Evolutionary conservation across 1,140 invertebrate genomes (phyloP), one percentile per base, ranked within the genome.

Genomic region (Temnothorax longispinosus): DNA sequence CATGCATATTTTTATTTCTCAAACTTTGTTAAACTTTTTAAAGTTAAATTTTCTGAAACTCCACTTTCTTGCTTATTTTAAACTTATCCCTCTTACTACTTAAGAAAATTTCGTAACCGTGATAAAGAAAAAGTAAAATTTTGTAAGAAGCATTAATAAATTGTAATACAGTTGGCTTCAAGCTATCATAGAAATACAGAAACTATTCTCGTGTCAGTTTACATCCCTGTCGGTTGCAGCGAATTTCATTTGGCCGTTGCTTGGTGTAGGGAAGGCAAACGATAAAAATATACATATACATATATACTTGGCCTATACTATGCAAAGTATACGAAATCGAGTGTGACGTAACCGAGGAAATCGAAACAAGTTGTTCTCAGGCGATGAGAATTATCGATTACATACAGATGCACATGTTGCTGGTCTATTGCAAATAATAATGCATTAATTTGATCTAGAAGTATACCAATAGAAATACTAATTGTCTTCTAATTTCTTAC

Each of bases 151-250:
- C 8, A 47, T 77, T 62, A 62, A 77, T 80, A 77, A 77, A 77
- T 65, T 38, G 47, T 27, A 52, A 52, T 38, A 58, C 32, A 10
- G 18, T 50, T 41, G 32, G 41, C 15, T 77, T 77, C 8, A 8
- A 5, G 41, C 56, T 44, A 56, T 58, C 8, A 38, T 62, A 60
- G 41, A 77, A 77, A 62, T 77, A 44, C 21, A 47, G 41, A 44
- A 76, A 77, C 21, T 75, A 56, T 75, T 75, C n/a, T 75, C 35
- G 6, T 75, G 56, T 77, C 75, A 62, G 41, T 60, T 44, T 44
- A 77, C 75, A 75, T 75, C 18, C 18, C n/a, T 41, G 50, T 38
- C 56, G 15, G 56, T 62, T 77, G 75, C 56, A 65, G 50, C 44
- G 35, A 80, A 65, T 80, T 65, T 32, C 27, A 54, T 80, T 65